Evolutionary conservation across 64 coral and sea anemone species (phyloP), one percentile per base, ranked within the genome.

Genomic region (Orbicella faveolata): DNA sequence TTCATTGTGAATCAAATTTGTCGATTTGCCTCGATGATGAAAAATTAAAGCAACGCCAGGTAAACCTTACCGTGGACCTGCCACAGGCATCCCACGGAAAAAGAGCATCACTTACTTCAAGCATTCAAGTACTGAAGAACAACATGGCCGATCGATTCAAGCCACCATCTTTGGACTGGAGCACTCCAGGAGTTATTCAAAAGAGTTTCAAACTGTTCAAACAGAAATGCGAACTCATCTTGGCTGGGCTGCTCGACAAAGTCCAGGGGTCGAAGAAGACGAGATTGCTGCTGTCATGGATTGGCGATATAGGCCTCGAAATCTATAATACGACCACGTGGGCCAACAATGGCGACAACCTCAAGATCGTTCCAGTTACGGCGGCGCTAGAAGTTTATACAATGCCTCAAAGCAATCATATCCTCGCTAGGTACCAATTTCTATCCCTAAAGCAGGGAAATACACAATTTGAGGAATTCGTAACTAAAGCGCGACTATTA

Each of bases 221-320:
- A 62, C 83, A 91, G 21, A 95, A 95, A 87, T 95, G 84, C 69
- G 77, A 91, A 79, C 76, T 91, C 15, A 83, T 91, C 10, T 95
- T 95, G 61, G 76, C 79, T 1, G 89, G 89, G 16, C 78, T 70
- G 35, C 69, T 95, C 3, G 89, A 74, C 41, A 85, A 88, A 80
- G 34, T 67, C 34, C 53, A 69, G 36, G 87, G 87, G 44, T 74
- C 63, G 18, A 87, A 91, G 37, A 95, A 95, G 52, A 79, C 64
- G 63, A 75, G 84, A 91, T 37, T 95, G 21, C 65, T 95, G 17
- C 73, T 94, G 15, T 36, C 91, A 19, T 94, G 93, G 89, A 35
- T 78, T 16, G 93, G 83, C 21, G 83, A 95, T 61, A 91, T 76
- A 59, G 89, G 84, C 30, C 63, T 91, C 16, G 83, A 88, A 63